A percentile compares a stretch with the other conserved stretches of the same genome.
phyloP scores from a whole-genome alignment of 1,140 invertebrate species.

The Elysia chlorotica region DNA sequence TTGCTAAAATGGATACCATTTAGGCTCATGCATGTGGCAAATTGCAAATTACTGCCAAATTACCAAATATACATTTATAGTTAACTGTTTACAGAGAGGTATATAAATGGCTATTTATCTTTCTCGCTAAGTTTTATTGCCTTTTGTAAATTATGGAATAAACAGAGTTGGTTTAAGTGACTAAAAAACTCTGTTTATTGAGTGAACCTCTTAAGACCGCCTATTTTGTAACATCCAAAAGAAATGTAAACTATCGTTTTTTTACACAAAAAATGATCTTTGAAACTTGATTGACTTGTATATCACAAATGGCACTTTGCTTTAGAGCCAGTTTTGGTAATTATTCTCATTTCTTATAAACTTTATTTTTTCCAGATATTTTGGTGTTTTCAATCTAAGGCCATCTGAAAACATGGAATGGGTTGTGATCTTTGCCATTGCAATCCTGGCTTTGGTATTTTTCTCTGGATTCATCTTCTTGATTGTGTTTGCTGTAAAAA shows the following conservation, averaged over 20 bases:
- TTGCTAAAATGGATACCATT: too few relatives aligned
- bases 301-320: background rate
- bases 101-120: too few relatives aligned
- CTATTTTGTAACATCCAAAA: background rate
- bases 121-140: background rate
- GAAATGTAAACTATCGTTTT: background rate
- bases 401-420: constrained; percentile 52
- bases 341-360: too few relatives aligned
- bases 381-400: background rate
- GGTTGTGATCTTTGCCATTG: constrained; percentile 74
- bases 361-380: background rate
- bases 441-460: constrained; percentile 70
- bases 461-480: constrained; percentile 72
- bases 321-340: background rate
- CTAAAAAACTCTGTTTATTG: background rate
- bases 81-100: too few relatives aligned
- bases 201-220: background rate
- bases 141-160: background rate
- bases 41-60: too few relatives aligned
- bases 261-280: background rate
- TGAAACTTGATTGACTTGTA: background rate
- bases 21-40: too few relatives aligned
- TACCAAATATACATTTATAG: too few relatives aligned
- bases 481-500: constrained; percentile 71
- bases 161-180: background rate